These are phyloP conservation scores for Cantharis flavilabris DNA, from an alignment of 2,888 invertebrate species.

Conservation along the genomic window DNA sequence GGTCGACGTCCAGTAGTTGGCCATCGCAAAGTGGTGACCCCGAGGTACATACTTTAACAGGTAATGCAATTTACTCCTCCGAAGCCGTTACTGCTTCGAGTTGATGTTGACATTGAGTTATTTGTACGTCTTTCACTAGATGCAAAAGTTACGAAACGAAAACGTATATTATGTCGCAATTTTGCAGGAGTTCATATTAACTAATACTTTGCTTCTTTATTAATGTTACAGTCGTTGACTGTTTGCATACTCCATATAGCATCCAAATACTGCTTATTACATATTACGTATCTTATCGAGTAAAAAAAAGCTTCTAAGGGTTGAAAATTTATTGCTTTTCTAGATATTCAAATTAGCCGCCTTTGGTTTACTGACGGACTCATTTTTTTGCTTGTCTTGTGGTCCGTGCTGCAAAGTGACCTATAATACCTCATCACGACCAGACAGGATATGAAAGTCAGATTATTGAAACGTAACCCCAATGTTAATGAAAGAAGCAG, in stretches of 20 bases:
- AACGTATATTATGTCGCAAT: slow-evolving; percentile 42
- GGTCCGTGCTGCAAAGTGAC: slow-evolving; percentile 25
- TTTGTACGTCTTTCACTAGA: slow-evolving; percentile 46
- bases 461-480: slow-evolving; percentile 55
- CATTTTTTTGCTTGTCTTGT: slow-evolving; percentile 1
- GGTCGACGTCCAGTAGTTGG: no score
- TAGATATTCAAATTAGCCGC: background rate
- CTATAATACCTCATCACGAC: slow-evolving; percentile 28
- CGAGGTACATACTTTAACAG: no score
- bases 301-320: background rate
- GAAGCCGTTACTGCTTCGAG: slow-evolving; percentile 1
- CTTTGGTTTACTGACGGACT: background rate
- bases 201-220: slow-evolving; percentile 51
- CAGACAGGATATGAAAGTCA: slow-evolving; percentile 50
- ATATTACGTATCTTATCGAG: slow-evolving; percentile 9
- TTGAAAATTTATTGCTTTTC: background rate
- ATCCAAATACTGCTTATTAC: slow-evolving; percentile 11
- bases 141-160: slow-evolving; percentile 46
- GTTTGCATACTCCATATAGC: slow-evolving; percentile 42
- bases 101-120: slow-evolving; percentile 33
- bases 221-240: slow-evolving; percentile 49
- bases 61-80: no score
- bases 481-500: slow-evolving; percentile 55
- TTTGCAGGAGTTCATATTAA: slow-evolving; percentile 42
- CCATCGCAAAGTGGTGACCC: background rate